These are phyloP conservation scores for Grapholita molesta DNA, from an alignment of 1,140 invertebrate genomes.

Conservation along the genomic window DNA sequence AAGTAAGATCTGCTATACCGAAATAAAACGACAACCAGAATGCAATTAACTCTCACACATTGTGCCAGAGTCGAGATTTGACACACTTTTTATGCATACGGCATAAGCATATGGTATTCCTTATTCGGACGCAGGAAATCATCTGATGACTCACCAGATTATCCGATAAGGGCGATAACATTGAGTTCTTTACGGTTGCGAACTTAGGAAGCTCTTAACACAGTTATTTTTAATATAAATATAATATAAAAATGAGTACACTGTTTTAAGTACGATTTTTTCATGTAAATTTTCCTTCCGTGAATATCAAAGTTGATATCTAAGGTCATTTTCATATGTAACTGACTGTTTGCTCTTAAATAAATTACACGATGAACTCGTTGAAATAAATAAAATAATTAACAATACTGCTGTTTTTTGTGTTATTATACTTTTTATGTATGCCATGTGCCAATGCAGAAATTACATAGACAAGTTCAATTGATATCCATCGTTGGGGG, in stretches of 20 bases:
- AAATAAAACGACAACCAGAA: conserved; percentile 13
- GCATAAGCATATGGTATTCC: conserved; percentile 61
- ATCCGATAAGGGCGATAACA: conserved; percentile 54
- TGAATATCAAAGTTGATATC: no score
- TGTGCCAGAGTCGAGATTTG: conserved; percentile 27
- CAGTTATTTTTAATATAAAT: not conserved
- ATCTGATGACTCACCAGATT: conserved; percentile 54
- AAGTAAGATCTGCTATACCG: conserved; percentile 28
- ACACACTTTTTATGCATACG: conserved; percentile 58
- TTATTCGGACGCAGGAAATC: conserved; percentile 56
- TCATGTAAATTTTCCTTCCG: no score
- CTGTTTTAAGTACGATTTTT: not conserved
- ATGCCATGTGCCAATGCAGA: no score
- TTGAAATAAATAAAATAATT: no score
- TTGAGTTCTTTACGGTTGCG: not conserved
- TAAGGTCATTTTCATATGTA: no score
- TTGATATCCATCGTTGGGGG: no score
- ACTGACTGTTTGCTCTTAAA: no score
- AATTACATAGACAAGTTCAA: no score
- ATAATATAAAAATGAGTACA: not conserved
- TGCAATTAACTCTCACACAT: conserved; percentile 18
- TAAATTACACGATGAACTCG: no score
- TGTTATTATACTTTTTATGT: no score
- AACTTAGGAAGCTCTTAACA: not conserved
- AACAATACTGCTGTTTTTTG: no score